These are phyloP conservation scores for Cynodonichthys magdalenae DNA, from an alignment of 2,797 vertebrate genomes.

Conservation along the genomic window DNA sequence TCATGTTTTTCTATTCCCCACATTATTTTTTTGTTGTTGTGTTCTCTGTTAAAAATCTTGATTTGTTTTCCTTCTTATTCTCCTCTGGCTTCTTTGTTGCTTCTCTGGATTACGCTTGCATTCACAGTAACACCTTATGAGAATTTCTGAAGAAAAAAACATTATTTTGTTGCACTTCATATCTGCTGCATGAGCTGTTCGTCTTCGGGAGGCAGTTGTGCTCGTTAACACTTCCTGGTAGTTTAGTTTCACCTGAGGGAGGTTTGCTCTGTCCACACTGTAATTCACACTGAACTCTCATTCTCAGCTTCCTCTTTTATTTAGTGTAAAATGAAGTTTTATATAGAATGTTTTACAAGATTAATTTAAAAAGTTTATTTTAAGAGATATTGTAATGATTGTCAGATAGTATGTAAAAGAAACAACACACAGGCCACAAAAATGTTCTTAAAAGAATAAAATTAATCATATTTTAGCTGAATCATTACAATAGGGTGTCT, in stretches of 20 bases:
- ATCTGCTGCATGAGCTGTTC: conserved; percentile 34
- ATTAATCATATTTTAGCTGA: neutral
- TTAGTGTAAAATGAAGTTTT: conserved; percentile 31
- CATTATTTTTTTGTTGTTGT: neutral
- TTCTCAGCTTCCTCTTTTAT: conserved; percentile 22
- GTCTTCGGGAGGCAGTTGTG: conserved; percentile 19
- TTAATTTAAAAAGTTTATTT: neutral
- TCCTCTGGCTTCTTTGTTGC: conserved; percentile 1
- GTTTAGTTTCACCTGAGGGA: conserved; percentile 26
- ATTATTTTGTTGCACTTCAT: conserved; percentile 3
- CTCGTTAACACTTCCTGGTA: conserved; percentile 15
- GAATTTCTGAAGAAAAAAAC: neutral
- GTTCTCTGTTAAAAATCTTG: neutral
- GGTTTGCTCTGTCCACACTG: conserved; percentile 29
- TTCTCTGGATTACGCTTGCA: conserved; percentile 4
- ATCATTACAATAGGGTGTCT: conserved; percentile 10
- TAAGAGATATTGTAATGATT: neutral
- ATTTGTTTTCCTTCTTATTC: neutral
- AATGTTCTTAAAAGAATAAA: too few species aligned
- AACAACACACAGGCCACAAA: too few species aligned
- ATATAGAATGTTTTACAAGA: conserved; percentile 8
- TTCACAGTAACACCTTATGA: neutral
- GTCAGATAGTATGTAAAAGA: too few species aligned
- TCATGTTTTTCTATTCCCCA: neutral
- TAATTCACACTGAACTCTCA: conserved; percentile 19